phyloP scores from a whole-genome alignment of 2,888 invertebrate genomes.

The Hypsopygia costalis region DNA sequence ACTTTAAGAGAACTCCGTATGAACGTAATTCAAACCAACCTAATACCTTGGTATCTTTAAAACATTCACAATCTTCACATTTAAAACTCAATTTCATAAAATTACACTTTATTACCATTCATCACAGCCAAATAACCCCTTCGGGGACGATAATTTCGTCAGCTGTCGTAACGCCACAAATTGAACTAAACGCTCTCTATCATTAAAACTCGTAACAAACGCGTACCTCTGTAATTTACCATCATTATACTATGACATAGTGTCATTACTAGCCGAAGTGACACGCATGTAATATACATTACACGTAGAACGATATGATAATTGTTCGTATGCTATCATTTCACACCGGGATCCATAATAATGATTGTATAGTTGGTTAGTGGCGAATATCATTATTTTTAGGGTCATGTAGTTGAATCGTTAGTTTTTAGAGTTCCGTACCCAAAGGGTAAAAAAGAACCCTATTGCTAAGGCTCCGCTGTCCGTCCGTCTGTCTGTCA shows the following conservation, averaged over 20 bases:
- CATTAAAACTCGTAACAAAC: slow-evolving; percentile 33
- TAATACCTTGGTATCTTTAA: too few relatives aligned
- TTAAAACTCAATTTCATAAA: neutral
- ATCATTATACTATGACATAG: slow-evolving; percentile 37
- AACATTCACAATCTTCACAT: too few relatives aligned
- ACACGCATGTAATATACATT: slow-evolving; percentile 48
- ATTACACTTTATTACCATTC: neutral
- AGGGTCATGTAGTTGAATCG: too few relatives aligned
- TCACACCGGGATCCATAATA: slow-evolving; percentile 4
- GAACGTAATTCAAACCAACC: too few relatives aligned
- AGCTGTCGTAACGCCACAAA: neutral
- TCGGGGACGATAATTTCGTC: neutral
- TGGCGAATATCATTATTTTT: too few relatives aligned
- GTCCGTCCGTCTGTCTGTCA: too few relatives aligned
- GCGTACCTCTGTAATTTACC: slow-evolving; percentile 35
- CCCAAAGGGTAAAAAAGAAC: too few relatives aligned
- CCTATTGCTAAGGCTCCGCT: too few relatives aligned
- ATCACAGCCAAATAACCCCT: neutral
- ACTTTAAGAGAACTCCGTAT: too few relatives aligned
- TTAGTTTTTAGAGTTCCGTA: too few relatives aligned
- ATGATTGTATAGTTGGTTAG: neutral
- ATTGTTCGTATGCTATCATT: slow-evolving; percentile 20
- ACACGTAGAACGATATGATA: slow-evolving; percentile 26
- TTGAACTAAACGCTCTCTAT: slow-evolving; percentile 16
- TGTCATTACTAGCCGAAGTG: slow-evolving; percentile 37